phyloP scores from a whole-genome alignment of 2,797 vertebrate genomes.

The Mormyrus proboscirostris region DNA sequence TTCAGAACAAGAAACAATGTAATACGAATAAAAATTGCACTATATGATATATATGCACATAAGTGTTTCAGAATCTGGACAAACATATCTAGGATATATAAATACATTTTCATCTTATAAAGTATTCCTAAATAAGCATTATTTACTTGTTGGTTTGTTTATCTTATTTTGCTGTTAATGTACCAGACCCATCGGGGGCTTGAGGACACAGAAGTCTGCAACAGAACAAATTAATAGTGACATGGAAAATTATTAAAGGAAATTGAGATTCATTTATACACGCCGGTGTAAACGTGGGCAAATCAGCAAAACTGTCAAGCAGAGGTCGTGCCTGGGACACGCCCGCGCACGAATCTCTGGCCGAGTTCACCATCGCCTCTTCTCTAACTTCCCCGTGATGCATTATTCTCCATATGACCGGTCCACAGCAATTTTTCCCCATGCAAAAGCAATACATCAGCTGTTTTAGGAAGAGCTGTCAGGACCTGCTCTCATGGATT shows the following conservation, averaged over 20 bases:
- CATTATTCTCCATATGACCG: conserved; percentile 44
- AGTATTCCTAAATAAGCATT: neutral
- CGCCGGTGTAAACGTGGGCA: conserved; percentile 53
- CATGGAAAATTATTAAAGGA: conserved; percentile 76
- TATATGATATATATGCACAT: neutral
- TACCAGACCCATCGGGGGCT: conserved; percentile 10
- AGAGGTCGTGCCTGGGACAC: conserved; percentile 65
- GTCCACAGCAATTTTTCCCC: conserved; percentile 42
- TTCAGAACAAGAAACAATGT: neutral
- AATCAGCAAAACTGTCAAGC: conserved; percentile 64
- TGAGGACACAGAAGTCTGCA: conserved; percentile 36
- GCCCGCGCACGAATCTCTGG: conserved; percentile 38
- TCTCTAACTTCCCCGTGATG: conserved; percentile 55
- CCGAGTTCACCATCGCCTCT: conserved; percentile 59
- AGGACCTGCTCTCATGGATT: conserved; percentile 60
- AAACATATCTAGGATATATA: neutral
- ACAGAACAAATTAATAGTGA: conserved; percentile 58
- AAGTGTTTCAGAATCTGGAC: neutral
- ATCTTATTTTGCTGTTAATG: neutral
- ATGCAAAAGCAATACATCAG: conserved; percentile 73
- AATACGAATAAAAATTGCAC: neutral
- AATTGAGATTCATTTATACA: conserved; percentile 74
- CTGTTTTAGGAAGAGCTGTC: conserved; percentile 63
- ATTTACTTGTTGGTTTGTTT: neutral
- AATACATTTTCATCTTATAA: neutral